Evolutionary conservation across 2,888 invertebrate species (phyloP), one percentile per base, ranked within the genome.

Genomic region (Laspeyria flexula): DNA sequence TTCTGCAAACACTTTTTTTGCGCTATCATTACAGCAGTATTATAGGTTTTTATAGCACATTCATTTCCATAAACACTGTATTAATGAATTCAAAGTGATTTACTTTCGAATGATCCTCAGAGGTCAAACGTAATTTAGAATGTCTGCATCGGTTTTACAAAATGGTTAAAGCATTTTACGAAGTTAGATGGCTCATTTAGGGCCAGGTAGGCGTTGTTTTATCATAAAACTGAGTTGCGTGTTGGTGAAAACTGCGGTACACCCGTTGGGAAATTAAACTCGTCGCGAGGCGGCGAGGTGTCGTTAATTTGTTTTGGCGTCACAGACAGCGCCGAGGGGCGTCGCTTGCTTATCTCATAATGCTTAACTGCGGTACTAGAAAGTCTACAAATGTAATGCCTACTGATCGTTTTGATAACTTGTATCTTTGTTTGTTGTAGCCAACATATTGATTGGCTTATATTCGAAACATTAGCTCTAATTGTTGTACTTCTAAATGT

Each of bases 241-340:
- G 73, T 58, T 55, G 61, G 65, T 70, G 77, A 79, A 79, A 79
- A 81, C 77, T 77, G 81, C 69, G 76, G 73, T 63, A 66, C 74
- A 76, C 77, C 89, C 88, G 74, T 65, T 83, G 90, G 90, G 90
- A 90, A 90, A 90, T 90, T 87, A 86, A 88, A 88, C 85, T 83
- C 77, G 71, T 70, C 66, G 77, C 70, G 66, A 70, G 67, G 73
- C 74, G 71, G 71, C 63, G 81, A 77, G 75, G 76, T 77, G 83
- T 76, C 77, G 77, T 83, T 89, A 88, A 90, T 88, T 85, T 83
- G 86, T 86, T 86, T 81, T 82, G 85, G 80, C 83, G 70, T 71
- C 68, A 72, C 71, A 69, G 70, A 62, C 71, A 57, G 51, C 59
- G 68, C 45, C 53, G 47, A 47, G 55, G 53, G 55, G 61, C 49